Conservation (phyloP, 2,888 invertebrate genomes). For the Eristalis intricaria region DNA sequence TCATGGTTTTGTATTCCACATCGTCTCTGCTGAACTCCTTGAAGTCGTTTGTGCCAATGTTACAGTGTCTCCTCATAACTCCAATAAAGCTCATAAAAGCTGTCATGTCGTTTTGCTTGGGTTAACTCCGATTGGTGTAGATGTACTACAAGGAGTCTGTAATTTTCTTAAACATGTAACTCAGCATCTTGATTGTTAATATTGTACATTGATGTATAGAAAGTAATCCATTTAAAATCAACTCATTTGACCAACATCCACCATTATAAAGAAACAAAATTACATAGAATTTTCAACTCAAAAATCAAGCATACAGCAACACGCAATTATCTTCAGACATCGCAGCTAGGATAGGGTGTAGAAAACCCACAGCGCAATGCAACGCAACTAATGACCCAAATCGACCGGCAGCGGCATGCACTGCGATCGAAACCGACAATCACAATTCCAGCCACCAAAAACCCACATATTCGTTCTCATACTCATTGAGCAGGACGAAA, state of each 20-base stretch:
- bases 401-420: constrained; percentile 10
- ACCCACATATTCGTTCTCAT: constrained; percentile 4
- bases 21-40: too few species aligned
- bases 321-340: not conserved
- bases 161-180: too few species aligned
- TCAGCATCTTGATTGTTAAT: not conserved
- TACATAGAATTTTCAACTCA: not conserved
- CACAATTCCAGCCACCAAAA: constrained; percentile 52
- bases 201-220: too few species aligned
- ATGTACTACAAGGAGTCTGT: too few species aligned
- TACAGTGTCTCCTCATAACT: too few species aligned
- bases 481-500: constrained; percentile 2
- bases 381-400: constrained; percentile 58
- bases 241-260: not conserved
- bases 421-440: constrained; percentile 62
- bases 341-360: constrained; percentile 7
- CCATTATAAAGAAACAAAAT: not conserved
- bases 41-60: too few species aligned
- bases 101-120: too few species aligned
- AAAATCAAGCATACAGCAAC: constrained; percentile 16
- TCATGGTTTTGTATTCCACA: too few species aligned
- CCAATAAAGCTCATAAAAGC: too few species aligned
- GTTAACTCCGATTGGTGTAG: too few species aligned
- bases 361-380: constrained; percentile 35
- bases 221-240: not conserved